phyloP scores from a whole-genome alignment of 1,140 invertebrate species.

The Drosophila lowei region DNA sequence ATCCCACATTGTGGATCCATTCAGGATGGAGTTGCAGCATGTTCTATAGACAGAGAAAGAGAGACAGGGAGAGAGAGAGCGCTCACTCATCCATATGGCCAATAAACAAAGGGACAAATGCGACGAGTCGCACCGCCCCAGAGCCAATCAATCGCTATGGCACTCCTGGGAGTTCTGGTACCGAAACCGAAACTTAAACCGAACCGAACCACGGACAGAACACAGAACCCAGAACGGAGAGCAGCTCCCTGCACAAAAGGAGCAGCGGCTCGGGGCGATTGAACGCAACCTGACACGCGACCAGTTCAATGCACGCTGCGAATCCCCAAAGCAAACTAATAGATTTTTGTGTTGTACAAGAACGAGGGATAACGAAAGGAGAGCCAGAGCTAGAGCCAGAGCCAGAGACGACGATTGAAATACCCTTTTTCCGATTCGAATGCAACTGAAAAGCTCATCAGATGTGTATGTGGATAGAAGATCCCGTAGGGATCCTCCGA shows the following conservation, averaged over 20 bases:
- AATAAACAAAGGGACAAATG: constrained; percentile 80
- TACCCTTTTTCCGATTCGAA: background rate
- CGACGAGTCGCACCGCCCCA: constrained; percentile 71
- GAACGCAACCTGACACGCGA: constrained; percentile 79
- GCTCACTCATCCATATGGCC: constrained; percentile 39
- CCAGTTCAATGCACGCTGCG: constrained; percentile 77
- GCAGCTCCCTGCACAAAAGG: constrained; percentile 5
- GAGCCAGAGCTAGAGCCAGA: background rate
- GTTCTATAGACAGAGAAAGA: no score
- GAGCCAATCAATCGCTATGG: constrained; percentile 82
- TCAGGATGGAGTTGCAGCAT: no score
- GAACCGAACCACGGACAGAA: no score
- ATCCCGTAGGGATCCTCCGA: constrained; percentile 8
- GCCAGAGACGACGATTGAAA: background rate
- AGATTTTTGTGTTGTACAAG: constrained; percentile 58
- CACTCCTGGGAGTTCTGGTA: constrained; percentile 54
- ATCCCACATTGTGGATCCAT: no score
- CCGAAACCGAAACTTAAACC: no score
- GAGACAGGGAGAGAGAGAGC: background rate
- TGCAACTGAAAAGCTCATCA: constrained; percentile 26
- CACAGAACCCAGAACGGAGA: no score
- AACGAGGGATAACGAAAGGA: background rate
- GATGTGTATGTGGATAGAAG: background rate
- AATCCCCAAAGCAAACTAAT: constrained; percentile 64
- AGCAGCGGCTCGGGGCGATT: constrained; percentile 47